Evolutionary conservation across 2,888 invertebrate species (phyloP).

Genomic region (Watsonalla binaria): DNA sequence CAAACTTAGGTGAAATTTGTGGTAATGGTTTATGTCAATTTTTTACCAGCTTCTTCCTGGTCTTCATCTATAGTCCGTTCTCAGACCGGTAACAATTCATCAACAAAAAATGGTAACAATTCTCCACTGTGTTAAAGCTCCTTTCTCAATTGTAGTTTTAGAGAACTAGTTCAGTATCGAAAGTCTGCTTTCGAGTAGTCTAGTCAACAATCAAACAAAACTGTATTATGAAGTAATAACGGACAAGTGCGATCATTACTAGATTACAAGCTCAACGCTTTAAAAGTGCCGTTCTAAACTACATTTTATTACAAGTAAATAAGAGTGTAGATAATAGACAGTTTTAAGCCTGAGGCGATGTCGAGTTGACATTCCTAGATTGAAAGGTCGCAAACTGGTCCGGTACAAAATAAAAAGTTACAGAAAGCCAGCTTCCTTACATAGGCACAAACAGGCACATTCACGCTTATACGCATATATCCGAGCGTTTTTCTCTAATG

Average conservation of each 20-base stretch:
- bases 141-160: conserved; percentile 3
- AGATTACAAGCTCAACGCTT: conserved; percentile 29
- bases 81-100: no score
- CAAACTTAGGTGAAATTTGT: neutral
- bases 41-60: no score
- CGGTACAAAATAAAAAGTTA: conserved; percentile 5
- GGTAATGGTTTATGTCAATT: no score
- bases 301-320: conserved; percentile 16
- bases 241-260: conserved; percentile 47
- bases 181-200: neutral
- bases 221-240: conserved; percentile 48
- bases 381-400: conserved; percentile 54
- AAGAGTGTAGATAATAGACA: conserved; percentile 12
- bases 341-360: conserved; percentile 15
- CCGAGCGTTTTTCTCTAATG: no score
- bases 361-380: conserved; percentile 49
- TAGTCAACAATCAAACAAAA: conserved; percentile 20
- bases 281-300: conserved; percentile 15
- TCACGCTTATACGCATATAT: no score
- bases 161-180: neutral
- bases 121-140: neutral
- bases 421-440: no score
- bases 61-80: no score
- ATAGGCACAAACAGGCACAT: no score
- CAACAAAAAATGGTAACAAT: no score